Conservation (phyloP, 2,888 invertebrate species). For the Malthinus seriepunctatus region DNA sequence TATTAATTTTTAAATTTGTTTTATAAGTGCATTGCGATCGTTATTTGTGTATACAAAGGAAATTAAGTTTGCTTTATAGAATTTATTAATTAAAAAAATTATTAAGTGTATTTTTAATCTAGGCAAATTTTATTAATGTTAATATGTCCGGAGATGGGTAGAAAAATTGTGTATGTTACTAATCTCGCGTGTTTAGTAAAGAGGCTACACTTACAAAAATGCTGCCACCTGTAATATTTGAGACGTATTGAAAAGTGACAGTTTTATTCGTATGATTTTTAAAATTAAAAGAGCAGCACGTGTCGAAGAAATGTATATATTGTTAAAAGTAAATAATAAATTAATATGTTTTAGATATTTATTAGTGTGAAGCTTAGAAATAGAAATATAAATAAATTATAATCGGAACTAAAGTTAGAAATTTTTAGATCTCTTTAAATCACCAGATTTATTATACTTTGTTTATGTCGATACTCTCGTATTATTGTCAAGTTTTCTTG, state of each 20-base stretch:
- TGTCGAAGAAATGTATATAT: constrained; percentile 51
- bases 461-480: constrained; percentile 24
- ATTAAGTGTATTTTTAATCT: too few relatives aligned
- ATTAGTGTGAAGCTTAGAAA: constrained; percentile 52
- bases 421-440: constrained; percentile 47
- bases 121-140: too few relatives aligned
- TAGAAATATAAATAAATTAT: constrained; percentile 36
- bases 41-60: neutral
- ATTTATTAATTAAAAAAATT: too few relatives aligned
- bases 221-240: constrained; percentile 10
- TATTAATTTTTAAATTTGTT: neutral
- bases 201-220: too few relatives aligned
- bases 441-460: constrained; percentile 40
- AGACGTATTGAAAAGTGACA: constrained; percentile 16
- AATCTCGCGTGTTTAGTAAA: too few relatives aligned
- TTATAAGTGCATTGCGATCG: neutral
- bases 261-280: constrained; percentile 20
- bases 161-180: neutral
- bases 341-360: constrained; percentile 51
- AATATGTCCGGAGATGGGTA: constrained; percentile 9
- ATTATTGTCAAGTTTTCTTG: constrained; percentile 14
- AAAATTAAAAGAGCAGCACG: constrained; percentile 38
- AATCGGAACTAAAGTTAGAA: constrained; percentile 45
- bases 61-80: neutral
- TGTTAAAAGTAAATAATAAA: constrained; percentile 45